These are phyloP conservation scores for honey bee (Apis mellifera) DNA, from an alignment of 1,140 invertebrate genomes.

Conservation along the genomic window DNA sequence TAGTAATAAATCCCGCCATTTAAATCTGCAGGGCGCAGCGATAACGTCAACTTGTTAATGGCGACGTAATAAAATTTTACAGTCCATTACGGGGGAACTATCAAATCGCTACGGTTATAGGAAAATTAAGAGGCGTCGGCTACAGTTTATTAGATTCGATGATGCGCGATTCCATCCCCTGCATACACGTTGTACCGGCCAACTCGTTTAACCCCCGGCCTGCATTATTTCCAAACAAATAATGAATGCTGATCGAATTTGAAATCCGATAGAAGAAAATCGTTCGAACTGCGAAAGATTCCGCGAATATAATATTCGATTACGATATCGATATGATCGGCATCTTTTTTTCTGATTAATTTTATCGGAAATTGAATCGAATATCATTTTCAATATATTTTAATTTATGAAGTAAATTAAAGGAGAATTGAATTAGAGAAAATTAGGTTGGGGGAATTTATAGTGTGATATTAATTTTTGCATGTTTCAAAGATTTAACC, in stretches of 20 bases:
- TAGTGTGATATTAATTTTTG: too few species aligned
- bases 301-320: not conserved
- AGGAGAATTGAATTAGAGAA: too few species aligned
- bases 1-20: conserved; percentile 53
- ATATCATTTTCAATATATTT: too few species aligned
- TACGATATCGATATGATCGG: too few species aligned
- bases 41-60: conserved; percentile 59
- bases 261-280: not conserved
- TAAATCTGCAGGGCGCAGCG: conserved; percentile 42
- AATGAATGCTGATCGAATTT: not conserved
- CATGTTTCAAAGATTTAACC: too few species aligned
- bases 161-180: conserved; percentile 2
- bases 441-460: too few species aligned
- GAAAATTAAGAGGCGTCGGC: conserved; percentile 55
- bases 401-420: too few species aligned
- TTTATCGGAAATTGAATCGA: too few species aligned
- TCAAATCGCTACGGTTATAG: conserved; percentile 56
- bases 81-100: conserved; percentile 59
- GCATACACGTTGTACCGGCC: not conserved
- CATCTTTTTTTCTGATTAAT: too few species aligned
- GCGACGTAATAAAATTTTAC: conserved; percentile 64
- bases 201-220: conserved; percentile 34
- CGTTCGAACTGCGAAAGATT: not conserved
- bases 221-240: conserved; percentile 33
- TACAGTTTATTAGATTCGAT: conserved; percentile 61